Conservation (phyloP, 2,113 vertebrate genomes). For the Thamnaconus septentrionalis region DNA sequence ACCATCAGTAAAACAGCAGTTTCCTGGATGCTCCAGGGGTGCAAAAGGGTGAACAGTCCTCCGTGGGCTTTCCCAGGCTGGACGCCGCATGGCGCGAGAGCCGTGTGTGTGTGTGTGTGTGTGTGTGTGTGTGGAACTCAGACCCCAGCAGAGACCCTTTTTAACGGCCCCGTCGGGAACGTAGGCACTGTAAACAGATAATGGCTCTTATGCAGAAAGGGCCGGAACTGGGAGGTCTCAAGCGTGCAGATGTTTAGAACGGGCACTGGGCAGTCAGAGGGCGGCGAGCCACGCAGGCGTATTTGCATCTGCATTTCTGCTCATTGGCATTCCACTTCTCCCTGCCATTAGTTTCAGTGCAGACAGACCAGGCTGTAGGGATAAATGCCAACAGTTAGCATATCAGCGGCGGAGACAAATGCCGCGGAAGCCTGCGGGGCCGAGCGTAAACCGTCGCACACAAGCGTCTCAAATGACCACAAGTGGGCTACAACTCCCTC, state of each 20-base stretch:
- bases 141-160: constrained; percentile 55
- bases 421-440: constrained; percentile 13
- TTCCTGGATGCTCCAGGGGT: constrained; percentile 67
- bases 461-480: constrained; percentile 34
- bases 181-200: constrained; percentile 71
- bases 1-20: constrained; percentile 45
- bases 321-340: constrained; percentile 35
- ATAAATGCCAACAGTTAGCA: constrained; percentile 29
- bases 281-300: constrained; percentile 4
- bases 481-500: constrained; percentile 24
- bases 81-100: constrained; percentile 22
- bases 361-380: constrained; percentile 7
- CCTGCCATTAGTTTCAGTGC: constrained; percentile 2
- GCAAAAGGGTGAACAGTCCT: constrained; percentile 58
- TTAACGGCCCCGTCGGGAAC: constrained; percentile 62
- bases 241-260: constrained; percentile 45
- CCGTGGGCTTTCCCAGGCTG: constrained; percentile 59
- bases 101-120: not conserved
- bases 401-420: constrained; percentile 17
- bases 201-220: constrained; percentile 61
- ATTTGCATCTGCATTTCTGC: constrained; percentile 14
- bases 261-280: constrained; percentile 26
- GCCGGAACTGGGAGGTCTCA: constrained; percentile 60
- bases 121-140: constrained; percentile 42
- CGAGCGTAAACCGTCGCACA: constrained; percentile 17